These are phyloP conservation scores for Chrysodeixis includens DNA, from an alignment of 2,888 invertebrate species.

Conservation along the genomic window DNA sequence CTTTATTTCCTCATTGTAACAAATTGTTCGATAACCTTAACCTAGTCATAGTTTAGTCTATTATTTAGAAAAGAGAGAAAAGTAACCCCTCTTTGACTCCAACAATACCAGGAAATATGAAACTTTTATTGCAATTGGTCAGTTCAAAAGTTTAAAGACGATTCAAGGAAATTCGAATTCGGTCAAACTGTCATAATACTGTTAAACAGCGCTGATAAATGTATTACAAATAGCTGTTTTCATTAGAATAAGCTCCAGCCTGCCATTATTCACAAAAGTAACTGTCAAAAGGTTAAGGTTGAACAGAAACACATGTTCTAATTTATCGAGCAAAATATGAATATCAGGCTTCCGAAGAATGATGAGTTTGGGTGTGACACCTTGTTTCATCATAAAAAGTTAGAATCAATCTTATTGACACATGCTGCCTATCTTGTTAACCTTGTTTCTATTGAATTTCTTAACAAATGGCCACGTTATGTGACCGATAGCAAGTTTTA, in stretches of 20 bases:
- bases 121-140: too few relatives aligned
- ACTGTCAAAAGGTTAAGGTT: constrained; percentile 3
- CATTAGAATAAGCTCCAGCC: background rate
- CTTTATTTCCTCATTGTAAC: too few relatives aligned
- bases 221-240: constrained; percentile 4
- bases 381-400: constrained; percentile 40
- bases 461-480: constrained; percentile 40
- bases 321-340: constrained; percentile 31
- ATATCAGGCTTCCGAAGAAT: constrained; percentile 22
- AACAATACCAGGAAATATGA: too few relatives aligned
- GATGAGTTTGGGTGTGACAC: constrained; percentile 29
- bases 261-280: constrained; percentile 1
- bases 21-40: too few relatives aligned
- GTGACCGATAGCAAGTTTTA: constrained; percentile 28
- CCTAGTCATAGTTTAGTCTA: too few relatives aligned
- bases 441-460: constrained; percentile 59
- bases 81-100: too few relatives aligned
- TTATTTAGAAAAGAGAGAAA: too few relatives aligned
- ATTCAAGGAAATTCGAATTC: background rate
- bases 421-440: constrained; percentile 45
- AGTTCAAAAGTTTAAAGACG: background rate
- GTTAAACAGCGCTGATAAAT: background rate
- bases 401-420: constrained; percentile 57
- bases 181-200: background rate
- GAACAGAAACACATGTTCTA: background rate